Evolutionary conservation across 2,113 vertebrate species (phyloP).

Genomic region (Empidonax alnorum): DNA sequence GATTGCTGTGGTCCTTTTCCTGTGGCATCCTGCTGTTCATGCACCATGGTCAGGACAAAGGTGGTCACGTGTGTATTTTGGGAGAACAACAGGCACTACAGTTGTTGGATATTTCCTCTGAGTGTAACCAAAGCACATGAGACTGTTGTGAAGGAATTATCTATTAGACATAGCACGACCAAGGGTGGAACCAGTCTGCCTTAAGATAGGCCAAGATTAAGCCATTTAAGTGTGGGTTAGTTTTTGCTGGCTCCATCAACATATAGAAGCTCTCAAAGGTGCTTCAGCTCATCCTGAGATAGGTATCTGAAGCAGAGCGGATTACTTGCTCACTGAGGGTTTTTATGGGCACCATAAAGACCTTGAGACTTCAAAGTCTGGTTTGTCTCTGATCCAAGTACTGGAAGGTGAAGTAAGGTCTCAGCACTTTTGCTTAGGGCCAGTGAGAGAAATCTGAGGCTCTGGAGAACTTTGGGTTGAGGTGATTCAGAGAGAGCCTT

Average conservation of each 20-base stretch:
- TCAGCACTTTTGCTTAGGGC: neutral
- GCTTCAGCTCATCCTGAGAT: neutral
- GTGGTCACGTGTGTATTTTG: accelerated
- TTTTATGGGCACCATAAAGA: neutral
- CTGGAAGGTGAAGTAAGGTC: neutral
- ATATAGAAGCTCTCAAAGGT: neutral
- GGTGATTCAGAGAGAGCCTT: neutral
- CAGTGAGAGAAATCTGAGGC: neutral
- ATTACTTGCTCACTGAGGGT: neutral
- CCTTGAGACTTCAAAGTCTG: neutral
- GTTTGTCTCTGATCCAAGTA: neutral
- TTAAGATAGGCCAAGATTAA: neutral
- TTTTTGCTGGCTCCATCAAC: neutral
- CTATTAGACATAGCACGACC: neutral
- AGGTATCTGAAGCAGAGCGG: neutral
- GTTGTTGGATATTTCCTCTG: neutral
- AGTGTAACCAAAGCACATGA: neutral
- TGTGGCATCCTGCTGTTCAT: neutral
- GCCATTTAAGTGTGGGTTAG: neutral
- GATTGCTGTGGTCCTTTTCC: neutral
- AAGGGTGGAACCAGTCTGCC: neutral
- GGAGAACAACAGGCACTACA: neutral
- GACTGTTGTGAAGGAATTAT: neutral
- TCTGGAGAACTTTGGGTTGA: neutral
- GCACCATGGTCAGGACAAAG: neutral